A percentile compares a stretch with the other conserved stretches of the same genome.
These are phyloP conservation scores for Congeria kusceri DNA, from an alignment of 2,888 invertebrate genomes.

Conservation along the genomic window DNA sequence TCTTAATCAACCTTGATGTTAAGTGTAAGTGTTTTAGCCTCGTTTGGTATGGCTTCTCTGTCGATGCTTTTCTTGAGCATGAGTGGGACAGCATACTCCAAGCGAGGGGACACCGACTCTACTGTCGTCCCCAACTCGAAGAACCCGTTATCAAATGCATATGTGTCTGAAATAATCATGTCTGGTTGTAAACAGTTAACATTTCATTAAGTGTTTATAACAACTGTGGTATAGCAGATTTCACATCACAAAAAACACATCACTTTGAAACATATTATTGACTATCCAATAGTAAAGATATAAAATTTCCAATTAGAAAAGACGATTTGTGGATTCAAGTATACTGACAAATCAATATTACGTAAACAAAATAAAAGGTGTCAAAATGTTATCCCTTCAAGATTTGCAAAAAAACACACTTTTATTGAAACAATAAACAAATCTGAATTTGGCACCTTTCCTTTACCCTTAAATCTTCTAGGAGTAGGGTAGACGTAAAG, in stretches of 20 bases:
- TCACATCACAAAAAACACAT: no score
- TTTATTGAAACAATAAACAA: no score
- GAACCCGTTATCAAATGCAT: constrained; percentile 12
- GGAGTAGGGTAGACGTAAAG: not conserved
- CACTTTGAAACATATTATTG: no score
- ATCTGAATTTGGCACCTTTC: no score
- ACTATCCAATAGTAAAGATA: not conserved
- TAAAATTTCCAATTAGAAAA: not conserved
- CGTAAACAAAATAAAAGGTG: not conserved
- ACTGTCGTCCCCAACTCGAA: constrained; percentile 24
- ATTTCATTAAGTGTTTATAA: no score
- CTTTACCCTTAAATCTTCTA: not conserved
- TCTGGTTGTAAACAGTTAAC: no score
- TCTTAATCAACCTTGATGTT: constrained; percentile 16
- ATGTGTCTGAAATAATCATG: constrained; percentile 18
- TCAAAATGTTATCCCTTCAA: no score
- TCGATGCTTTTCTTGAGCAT: constrained; percentile 33
- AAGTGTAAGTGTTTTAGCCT: constrained; percentile 28
- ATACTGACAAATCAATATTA: not conserved
- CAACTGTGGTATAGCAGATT: no score
- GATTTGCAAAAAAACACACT: no score
- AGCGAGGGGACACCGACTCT: not conserved
- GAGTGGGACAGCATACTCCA: constrained; percentile 24
- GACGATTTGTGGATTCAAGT: not conserved
- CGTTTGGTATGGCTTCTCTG: constrained; percentile 31